A percentile compares a stretch with the other conserved stretches of the same genome.
Evolutionary conservation across 1,140 invertebrate genomes (phyloP).

Genomic region (Drosophila orosa): DNA sequence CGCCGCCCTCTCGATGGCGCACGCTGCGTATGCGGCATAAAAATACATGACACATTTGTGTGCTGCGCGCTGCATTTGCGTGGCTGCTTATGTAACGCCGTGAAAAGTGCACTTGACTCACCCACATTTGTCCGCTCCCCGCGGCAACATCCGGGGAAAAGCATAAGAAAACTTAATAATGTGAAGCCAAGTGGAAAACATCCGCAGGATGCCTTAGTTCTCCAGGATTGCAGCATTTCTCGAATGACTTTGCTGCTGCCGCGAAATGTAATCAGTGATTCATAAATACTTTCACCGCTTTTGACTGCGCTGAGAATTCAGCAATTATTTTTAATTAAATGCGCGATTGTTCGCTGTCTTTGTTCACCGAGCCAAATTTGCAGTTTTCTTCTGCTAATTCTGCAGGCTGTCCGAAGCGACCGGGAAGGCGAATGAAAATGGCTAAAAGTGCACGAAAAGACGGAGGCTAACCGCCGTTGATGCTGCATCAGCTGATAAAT

Average conservation of each 20-base stretch:
- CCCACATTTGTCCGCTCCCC: slow-evolving; percentile 65
- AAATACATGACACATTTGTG: slow-evolving; percentile 55
- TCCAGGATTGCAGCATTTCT: slow-evolving; percentile 10
- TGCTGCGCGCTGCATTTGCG: slow-evolving; percentile 14
- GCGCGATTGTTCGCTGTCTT: slow-evolving; percentile 16
- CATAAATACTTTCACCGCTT: slow-evolving; percentile 26
- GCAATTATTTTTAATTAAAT: slow-evolving; percentile 52
- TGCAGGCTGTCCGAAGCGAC: slow-evolving; percentile 19
- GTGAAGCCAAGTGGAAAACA: slow-evolving; percentile 23
- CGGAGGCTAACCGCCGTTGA: slow-evolving; percentile 9
- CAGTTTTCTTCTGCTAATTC: slow-evolving; percentile 22
- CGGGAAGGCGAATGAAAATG: slow-evolving; percentile 25
- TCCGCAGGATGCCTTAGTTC: not conserved
- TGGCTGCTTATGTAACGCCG: slow-evolving; percentile 39
- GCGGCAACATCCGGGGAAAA: slow-evolving; percentile 13
- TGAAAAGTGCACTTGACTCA: slow-evolving; percentile 41
- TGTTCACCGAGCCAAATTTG: slow-evolving; percentile 34
- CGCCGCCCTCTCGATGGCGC: slow-evolving; percentile 9
- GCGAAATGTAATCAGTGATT: slow-evolving; percentile 46
- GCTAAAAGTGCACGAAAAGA: slow-evolving; percentile 12
- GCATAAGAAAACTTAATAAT: slow-evolving; percentile 26
- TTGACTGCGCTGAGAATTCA: slow-evolving; percentile 10
- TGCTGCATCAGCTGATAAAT: slow-evolving; percentile 38
- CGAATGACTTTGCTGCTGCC: slow-evolving; percentile 4
- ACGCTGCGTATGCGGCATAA: slow-evolving; percentile 42